Evolutionary conservation across 2,797 vertebrate species (phyloP), one percentile per base, ranked within the genome.

Genomic region (Nasua narica): DNA sequence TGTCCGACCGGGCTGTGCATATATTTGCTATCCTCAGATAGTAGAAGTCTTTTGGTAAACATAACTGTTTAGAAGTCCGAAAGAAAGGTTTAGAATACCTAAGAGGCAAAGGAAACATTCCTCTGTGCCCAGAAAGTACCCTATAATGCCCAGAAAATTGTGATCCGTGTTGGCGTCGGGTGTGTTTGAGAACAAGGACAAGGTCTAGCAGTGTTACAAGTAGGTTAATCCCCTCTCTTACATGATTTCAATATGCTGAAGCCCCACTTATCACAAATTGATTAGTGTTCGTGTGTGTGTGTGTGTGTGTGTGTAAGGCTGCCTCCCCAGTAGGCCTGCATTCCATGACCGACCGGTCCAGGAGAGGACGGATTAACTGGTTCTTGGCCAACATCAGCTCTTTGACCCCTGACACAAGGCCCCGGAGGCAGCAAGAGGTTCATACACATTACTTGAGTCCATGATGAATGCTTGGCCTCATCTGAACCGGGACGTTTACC

Each of bases 11-110:
- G 76, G 54, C 86, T 90, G 77, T 19, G 81, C 85, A 48, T 88
- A 25, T 89, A 50, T 96, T 97, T 97, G 96, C 52, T 85, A 13
- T 56, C 23, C 87, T 93, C 65, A 32, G 90, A 89, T 96, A 69
- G 94, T 88, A 79, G 48, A 3, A 37, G 72, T 96, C 94, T 97
- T 96, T 97, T 56, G 93, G 96, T 97, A 81, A 96, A 97, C 92
- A 27, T 21, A 85, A 84, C 77, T 95, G 85, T 2, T 95, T 74
- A 90, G 86, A 92, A 92, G 81, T 91, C 69, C 60, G 72, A 62
- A 85, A 87, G 89, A 92, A 95, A 37, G 18, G 52, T 90, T 67
- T 52, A 25, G 96, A 91, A 96, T 97, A 94, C 74, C 62, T 97
- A 95, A 97, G 89, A 97, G 95, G 97, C 78, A 97, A 95, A 97